These are phyloP conservation scores for Todiramphus chloris DNA, from an alignment of 2,113 vertebrate species.

Conservation along the genomic window DNA sequence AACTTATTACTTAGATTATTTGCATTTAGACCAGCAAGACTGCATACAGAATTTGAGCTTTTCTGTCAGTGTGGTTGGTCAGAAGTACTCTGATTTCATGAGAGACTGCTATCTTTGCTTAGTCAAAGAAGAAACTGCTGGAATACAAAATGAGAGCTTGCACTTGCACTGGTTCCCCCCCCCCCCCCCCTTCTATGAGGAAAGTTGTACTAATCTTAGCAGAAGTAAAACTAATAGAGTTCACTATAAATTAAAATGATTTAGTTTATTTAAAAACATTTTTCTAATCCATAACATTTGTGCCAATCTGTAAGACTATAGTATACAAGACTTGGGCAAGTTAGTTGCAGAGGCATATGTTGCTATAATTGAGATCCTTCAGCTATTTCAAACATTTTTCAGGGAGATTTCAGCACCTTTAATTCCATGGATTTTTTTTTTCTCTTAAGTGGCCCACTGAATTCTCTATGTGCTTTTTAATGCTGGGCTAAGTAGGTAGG, in stretches of 20 bases:
- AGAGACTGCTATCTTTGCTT: background rate
- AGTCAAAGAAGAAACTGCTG: background rate
- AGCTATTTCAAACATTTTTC: background rate
- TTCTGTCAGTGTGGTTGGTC: background rate
- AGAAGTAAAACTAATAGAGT: background rate
- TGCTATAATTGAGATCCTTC: background rate
- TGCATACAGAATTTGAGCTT: background rate
- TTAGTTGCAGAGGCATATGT: background rate
- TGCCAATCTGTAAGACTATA: background rate
- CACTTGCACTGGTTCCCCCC: background rate
- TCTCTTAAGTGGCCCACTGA: background rate
- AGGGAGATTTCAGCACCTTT: background rate
- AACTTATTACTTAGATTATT: background rate
- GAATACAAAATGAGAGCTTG: conserved; percentile 1
- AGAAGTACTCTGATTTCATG: background rate
- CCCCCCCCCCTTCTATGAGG: background rate
- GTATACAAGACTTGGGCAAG: background rate
- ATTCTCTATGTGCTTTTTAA: background rate
- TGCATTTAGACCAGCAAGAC: conserved; percentile 6
- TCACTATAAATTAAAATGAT: background rate
- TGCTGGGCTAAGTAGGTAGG: background rate
- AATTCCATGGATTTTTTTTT: background rate
- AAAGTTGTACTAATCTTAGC: background rate
- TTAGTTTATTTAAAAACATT: background rate
- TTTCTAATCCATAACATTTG: background rate